Percentiles rank a stretch among this genome's conserved stretches.
phyloP scores from a whole-genome alignment of 2,113 vertebrate species.

The Malurus alboscapulatus region DNA sequence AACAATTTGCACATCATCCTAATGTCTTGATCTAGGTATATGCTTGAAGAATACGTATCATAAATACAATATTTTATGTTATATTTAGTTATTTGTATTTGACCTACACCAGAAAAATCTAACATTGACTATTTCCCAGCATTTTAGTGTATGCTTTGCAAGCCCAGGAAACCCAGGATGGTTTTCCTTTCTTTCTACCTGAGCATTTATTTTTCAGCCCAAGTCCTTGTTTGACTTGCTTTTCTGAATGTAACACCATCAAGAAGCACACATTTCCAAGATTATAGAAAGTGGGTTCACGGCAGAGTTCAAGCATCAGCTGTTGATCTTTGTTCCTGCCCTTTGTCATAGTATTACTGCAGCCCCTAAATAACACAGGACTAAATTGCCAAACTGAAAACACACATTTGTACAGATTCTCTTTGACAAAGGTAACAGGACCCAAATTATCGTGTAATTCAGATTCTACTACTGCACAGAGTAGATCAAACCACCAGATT shows the following conservation, averaged over 20 bases:
- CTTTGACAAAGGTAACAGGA: background rate
- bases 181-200: background rate
- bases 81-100: background rate
- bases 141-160: background rate
- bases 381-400: background rate
- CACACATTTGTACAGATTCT: background rate
- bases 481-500: background rate
- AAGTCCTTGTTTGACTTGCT: background rate
- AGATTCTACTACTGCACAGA: background rate
- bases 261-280: background rate
- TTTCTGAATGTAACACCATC: background rate
- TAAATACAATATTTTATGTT: background rate
- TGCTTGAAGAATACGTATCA: background rate
- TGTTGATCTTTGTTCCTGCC: constrained; percentile 16
- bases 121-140: background rate
- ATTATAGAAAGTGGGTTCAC: background rate
- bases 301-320: constrained; percentile 12
- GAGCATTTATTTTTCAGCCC: background rate
- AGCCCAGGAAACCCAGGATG: background rate
- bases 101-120: background rate
- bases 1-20: background rate
- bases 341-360: background rate
- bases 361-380: background rate
- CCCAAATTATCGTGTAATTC: background rate
- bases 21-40: background rate